phyloP scores from a whole-genome alignment of 1,140 invertebrate genomes.

The Rhynchophorus ferrugineus region DNA sequence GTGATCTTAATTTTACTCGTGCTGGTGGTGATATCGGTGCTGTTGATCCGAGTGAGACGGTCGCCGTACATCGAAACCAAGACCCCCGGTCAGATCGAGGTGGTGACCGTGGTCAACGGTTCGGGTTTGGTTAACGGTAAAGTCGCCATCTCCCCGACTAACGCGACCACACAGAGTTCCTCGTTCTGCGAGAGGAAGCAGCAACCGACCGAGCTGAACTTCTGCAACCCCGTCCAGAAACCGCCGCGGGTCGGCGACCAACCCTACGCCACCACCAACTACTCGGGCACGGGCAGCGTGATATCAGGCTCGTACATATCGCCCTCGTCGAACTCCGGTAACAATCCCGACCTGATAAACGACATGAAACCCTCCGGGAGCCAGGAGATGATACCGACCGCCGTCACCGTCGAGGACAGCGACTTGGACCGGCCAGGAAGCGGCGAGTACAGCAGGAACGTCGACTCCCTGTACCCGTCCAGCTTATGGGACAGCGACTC shows the following conservation, averaged over 20 bases:
- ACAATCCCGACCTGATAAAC: conserved; percentile 76
- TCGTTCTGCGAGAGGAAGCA: conserved; percentile 41
- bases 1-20: conserved; percentile 72
- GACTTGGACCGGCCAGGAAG: conserved; percentile 47
- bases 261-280: conserved; percentile 53
- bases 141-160: conserved; percentile 36
- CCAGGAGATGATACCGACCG: conserved; percentile 38
- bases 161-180: conserved; percentile 44
- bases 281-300: conserved; percentile 53
- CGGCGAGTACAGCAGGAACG: conserved; percentile 62
- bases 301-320: conserved; percentile 57
- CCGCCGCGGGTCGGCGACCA: conserved; percentile 59
- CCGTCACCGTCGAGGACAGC: conserved; percentile 24
- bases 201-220: conserved; percentile 44
- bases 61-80: conserved; percentile 66
- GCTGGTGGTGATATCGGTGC: conserved; percentile 62
- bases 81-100: conserved; percentile 62
- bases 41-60: conserved; percentile 61
- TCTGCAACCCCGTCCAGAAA: conserved; percentile 60
- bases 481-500: conserved; percentile 50
- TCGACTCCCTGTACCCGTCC: conserved; percentile 62
- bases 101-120: conserved; percentile 56
- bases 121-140: conserved; percentile 43
- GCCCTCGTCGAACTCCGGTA: conserved; percentile 59
- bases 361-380: conserved; percentile 59